Base-by-base conservation (phyloP, 1,140 invertebrate species). In the Chymomyza costata region DNA sequence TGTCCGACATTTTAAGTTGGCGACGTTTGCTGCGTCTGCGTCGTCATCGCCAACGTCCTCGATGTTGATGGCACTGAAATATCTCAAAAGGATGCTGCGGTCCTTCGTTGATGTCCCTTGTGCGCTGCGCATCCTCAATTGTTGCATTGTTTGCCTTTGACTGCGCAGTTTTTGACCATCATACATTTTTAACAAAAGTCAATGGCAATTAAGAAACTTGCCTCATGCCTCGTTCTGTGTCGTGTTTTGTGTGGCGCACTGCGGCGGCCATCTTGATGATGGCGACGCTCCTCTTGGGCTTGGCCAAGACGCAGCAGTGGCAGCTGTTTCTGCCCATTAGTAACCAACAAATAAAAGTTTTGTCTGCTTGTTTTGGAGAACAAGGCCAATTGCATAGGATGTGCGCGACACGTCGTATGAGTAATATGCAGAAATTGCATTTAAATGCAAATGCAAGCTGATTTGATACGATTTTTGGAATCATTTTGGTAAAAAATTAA, bases 81-180 rank as follows among this genome's bases (percentile, higher is more conserved):
- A 69, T 69, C 66, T 65, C 43, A 65, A 65, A 70, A 70, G 66
- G 66, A 70, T 70, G 66, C 25, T n/a, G n/a, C n/a, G n/a, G n/a
- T n/a, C 25, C 5, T 28, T 70, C 61, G 61, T 46, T 65, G 63
- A 14, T 7, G 25, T 17, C 25, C 25, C 25, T 28, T 14, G 0
- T 3, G 3, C 35, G 5, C 19, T 14, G 3, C 17, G 6, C 1
- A 18, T 13, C 7, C 11, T 7, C 38, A 14, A 11, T 18, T 17
- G 41, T 30, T 44, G 49, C 64, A 67, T 67, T 67, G 64, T 67
- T 66, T 67, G 64, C 64, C 55, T 66, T 66, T 66, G 64, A 66
- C 63, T 66, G 64, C 55, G 64, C 63, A 67, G 64, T 67, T 67
- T 67, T 66, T 52, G 63, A 55, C 52, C 62, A 34, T 31, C 38